phyloP scores from a whole-genome alignment of 1,140 invertebrate genomes.

The Macrocentrus cingulum region DNA sequence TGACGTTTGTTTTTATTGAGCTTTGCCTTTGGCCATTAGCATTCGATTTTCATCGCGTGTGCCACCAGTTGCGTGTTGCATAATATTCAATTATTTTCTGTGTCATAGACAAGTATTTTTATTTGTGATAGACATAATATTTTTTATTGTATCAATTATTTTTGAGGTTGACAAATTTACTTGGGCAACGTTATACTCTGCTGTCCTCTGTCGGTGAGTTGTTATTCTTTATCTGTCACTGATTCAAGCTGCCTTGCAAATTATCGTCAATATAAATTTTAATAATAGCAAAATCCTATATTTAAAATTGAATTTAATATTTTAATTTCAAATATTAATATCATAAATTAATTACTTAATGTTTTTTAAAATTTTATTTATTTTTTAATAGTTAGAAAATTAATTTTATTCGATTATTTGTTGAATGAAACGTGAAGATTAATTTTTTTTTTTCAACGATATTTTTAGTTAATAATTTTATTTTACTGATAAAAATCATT shows the following conservation, averaged over 20 bases:
- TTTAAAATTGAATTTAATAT: too few relatives aligned
- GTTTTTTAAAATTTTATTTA: too few relatives aligned
- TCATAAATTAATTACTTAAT: too few relatives aligned
- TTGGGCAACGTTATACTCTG: conserved; percentile 19
- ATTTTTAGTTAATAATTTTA: too few relatives aligned
- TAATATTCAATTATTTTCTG: conserved; percentile 35
- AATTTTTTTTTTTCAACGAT: neutral
- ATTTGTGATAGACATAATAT: neutral
- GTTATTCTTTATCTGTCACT: conserved; percentile 15
- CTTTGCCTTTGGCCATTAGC: neutral
- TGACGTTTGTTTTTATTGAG: conserved; percentile 4
- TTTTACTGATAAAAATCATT: too few relatives aligned
- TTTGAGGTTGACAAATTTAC: neutral
- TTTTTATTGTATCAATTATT: neutral
- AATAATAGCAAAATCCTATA: too few relatives aligned
- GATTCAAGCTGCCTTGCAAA: neutral
- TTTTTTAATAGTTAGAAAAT: too few relatives aligned
- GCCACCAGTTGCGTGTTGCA: conserved; percentile 55
- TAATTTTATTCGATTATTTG: too few relatives aligned
- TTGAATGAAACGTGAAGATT: too few relatives aligned
- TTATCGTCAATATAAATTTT: too few relatives aligned
- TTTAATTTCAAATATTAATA: too few relatives aligned
- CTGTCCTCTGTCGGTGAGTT: conserved; percentile 29
- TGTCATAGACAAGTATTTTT: neutral
- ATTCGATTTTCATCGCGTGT: conserved; percentile 34